phyloP scores from a whole-genome alignment of 2,113 vertebrate genomes.

The Rhinoderma darwinii region DNA sequence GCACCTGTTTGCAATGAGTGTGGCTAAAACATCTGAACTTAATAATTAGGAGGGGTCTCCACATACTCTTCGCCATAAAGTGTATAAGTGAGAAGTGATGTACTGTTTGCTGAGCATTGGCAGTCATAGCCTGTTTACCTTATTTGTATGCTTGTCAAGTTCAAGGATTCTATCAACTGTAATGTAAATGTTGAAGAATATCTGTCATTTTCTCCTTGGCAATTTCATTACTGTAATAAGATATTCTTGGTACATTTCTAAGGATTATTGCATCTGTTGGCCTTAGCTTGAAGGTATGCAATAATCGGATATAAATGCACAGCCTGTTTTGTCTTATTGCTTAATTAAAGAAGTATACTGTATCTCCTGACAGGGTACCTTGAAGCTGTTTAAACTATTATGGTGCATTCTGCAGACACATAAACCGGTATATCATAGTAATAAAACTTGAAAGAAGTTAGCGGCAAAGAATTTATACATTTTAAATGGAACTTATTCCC shows the following conservation, averaged over 20 bases:
- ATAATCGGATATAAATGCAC: constrained; percentile 50
- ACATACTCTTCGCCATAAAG: too few species aligned
- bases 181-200: constrained; percentile 58
- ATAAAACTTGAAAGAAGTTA: constrained; percentile 58
- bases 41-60: too few species aligned
- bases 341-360: constrained; percentile 57
- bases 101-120: neutral
- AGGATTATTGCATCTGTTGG: constrained; percentile 54
- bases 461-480: constrained; percentile 57
- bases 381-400: constrained; percentile 57
- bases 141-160: constrained; percentile 43
- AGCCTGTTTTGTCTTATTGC: constrained; percentile 58
- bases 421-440: constrained; percentile 46
- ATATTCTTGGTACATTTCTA: constrained; percentile 46
- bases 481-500: constrained; percentile 51
- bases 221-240: constrained; percentile 54
- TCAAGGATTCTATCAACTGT: constrained; percentile 41
- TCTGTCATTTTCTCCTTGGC: constrained; percentile 47
- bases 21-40: too few species aligned
- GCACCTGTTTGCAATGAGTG: too few species aligned
- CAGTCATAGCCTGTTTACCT: neutral
- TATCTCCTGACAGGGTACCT: constrained; percentile 43
- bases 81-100: neutral
- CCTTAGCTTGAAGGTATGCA: constrained; percentile 53
- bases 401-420: constrained; percentile 44